Conservation (phyloP, 1,140 invertebrate species). For the Drosophila jambulina region DNA sequence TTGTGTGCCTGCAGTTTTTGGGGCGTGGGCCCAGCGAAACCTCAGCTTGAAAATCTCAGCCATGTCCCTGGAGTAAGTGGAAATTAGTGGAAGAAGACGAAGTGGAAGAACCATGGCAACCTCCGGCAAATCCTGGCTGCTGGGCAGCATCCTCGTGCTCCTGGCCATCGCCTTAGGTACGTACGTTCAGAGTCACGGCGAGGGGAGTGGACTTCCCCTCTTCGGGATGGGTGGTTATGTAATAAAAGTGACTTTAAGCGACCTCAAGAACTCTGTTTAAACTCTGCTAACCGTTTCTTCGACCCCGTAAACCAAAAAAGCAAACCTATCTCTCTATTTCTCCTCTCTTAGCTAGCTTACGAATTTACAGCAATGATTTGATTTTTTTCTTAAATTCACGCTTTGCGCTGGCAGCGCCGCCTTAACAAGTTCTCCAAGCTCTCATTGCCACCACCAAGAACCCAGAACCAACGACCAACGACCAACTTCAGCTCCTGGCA, state of each 20-base stretch:
- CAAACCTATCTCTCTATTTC: constrained; percentile 47
- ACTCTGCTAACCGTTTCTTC: constrained; percentile 48
- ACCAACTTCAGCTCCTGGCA: constrained; percentile 40
- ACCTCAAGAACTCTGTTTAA: constrained; percentile 27
- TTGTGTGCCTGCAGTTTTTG: constrained; percentile 44
- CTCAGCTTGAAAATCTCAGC: constrained; percentile 21
- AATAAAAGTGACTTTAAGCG: constrained; percentile 28
- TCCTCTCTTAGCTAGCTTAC: constrained; percentile 56
- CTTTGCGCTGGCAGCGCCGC: constrained; percentile 76
- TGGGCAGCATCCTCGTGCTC: constrained; percentile 58
- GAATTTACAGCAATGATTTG: constrained; percentile 84
- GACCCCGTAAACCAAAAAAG: constrained; percentile 32
- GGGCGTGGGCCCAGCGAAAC: constrained; percentile 47
- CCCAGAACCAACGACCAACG: constrained; percentile 28
- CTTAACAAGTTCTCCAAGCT: constrained; percentile 82
- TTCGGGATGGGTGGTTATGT: constrained; percentile 55
- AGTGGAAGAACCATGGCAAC: constrained; percentile 50
- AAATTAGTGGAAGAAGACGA: constrained; percentile 7
- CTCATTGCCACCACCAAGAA: constrained; percentile 45
- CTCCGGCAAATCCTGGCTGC: constrained; percentile 51
- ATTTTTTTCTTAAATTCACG: constrained; percentile 84
- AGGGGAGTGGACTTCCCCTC: constrained; percentile 6
- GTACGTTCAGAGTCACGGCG: constrained; percentile 39
- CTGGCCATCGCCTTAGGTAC: constrained; percentile 69
- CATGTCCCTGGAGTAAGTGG: constrained; percentile 59